Evolutionary conservation across 2,113 vertebrate species (phyloP), one percentile per base, ranked within the genome.

Genomic region (Amblyopsis rosae): DNA sequence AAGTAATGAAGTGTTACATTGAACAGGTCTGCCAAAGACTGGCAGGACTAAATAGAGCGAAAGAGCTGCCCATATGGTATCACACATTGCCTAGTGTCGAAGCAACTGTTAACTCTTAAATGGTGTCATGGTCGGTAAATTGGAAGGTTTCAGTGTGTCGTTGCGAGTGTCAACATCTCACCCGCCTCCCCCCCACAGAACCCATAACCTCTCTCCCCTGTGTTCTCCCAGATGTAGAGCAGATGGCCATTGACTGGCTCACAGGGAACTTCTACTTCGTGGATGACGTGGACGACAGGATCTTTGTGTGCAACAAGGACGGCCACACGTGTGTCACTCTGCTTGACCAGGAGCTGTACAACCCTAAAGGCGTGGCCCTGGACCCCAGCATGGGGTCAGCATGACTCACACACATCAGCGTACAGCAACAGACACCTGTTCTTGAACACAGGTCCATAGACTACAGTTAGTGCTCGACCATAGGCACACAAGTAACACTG

Each of bases 231-330:
- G 97, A 98, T 17, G 98, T 99, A 81, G 97, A 99, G 77, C 98
- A 99, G 93, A 98, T 99, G 96, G 98, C 97, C 46, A 96, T 99
- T 0, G 98, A 99, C 85, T 99, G 98, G 98, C 94, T 99, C 53
- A 99, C 98, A 0, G 97, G 97, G 83, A 99, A 99, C 92, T 97
- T 99, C 93, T 99, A 99, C 92, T 99, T 99, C 41, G 97, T 99
- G 87, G 98, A 99, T 62, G 96, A 99, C 82, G 96, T 99, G 0
- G 96, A 99, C 0, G 96, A 99, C 83, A 92, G 96, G 68, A 96
- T 99, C 88, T 99, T 99, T 0, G 97, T 99, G 65, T 99, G 98
- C 85, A 95, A 98, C 89, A 94, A 94, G 69, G 94, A 96, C 0
- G 98, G 98, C 0, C 92, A 93, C 84, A 98, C 95, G 1, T 99